Conservation (phyloP, 2,113 vertebrate species). For the Lynx canadensis region DNA sequence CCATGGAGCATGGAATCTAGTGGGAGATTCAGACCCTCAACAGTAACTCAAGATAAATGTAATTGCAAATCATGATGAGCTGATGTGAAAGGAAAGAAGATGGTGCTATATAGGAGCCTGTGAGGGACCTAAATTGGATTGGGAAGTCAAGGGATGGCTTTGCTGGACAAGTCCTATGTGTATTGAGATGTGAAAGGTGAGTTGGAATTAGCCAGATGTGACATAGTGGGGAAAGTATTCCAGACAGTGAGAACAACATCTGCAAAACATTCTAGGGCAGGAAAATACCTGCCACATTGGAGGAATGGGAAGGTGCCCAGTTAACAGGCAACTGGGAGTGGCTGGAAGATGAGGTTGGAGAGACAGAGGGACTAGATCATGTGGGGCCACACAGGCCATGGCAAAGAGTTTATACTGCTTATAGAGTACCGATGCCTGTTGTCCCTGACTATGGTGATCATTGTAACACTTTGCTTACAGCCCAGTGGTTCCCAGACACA, state of each 20-base stretch:
- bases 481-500: constrained; percentile 87
- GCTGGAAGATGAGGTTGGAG: neutral
- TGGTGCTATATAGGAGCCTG: neutral
- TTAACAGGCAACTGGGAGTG: neutral
- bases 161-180: neutral
- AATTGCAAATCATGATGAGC: neutral
- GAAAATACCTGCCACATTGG: neutral
- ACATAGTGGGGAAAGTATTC: neutral
- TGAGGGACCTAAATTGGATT: neutral
- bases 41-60: neutral
- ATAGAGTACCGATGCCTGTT: neutral
- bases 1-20: neutral
- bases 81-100: neutral
- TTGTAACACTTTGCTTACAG: constrained; percentile 75
- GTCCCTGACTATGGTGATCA: neutral
- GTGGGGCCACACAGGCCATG: neutral
- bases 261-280: neutral
- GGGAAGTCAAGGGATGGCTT: neutral
- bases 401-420: neutral
- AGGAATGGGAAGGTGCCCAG: neutral
- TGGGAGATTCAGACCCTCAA: constrained; percentile 26
- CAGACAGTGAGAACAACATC: neutral
- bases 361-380: neutral
- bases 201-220: constrained; percentile 15
- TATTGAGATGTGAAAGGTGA: neutral